Conservation (phyloP, 1,140 invertebrate species). For the Drosophila parabipectinata region DNA sequence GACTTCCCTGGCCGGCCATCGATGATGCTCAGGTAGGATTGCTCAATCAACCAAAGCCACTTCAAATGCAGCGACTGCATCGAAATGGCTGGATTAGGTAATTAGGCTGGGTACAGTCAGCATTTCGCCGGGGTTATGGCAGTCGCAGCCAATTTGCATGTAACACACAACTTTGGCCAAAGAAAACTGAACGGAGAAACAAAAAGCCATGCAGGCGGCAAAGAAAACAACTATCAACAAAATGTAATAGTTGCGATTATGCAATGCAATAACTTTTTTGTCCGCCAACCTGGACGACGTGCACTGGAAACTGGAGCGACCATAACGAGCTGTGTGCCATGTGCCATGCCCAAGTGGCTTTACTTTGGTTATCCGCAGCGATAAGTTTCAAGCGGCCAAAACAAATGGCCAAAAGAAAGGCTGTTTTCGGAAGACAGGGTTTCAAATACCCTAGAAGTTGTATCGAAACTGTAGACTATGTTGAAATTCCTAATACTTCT, state of each 20-base stretch:
- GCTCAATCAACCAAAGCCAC: slow-evolving; percentile 20
- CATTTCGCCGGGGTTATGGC: slow-evolving; percentile 53
- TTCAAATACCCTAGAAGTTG: slow-evolving; percentile 7
- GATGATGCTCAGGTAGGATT: slow-evolving; percentile 9
- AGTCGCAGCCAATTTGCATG: slow-evolving; percentile 62
- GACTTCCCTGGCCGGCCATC: neutral
- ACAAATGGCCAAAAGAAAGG: slow-evolving; percentile 9
- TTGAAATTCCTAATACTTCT: too few relatives aligned
- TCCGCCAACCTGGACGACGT: slow-evolving; percentile 62
- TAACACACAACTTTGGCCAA: slow-evolving; percentile 56
- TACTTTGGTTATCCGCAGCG: slow-evolving; percentile 25
- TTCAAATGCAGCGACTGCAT: slow-evolving; percentile 51
- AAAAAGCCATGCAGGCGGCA: slow-evolving; percentile 13
- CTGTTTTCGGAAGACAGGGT: neutral
- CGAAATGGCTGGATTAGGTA: slow-evolving; percentile 56
- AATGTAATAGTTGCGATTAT: slow-evolving; percentile 71
- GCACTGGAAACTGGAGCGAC: slow-evolving; percentile 73
- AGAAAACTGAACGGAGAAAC: slow-evolving; percentile 19
- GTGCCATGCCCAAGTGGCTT: slow-evolving; percentile 50
- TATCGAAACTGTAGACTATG: too few relatives aligned
- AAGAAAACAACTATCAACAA: slow-evolving; percentile 53
- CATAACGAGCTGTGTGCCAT: slow-evolving; percentile 39
- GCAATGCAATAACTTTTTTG: slow-evolving; percentile 66
- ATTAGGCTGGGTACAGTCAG: slow-evolving; percentile 61
- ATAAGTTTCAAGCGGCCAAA: slow-evolving; percentile 20